Conservation (phyloP, 2,888 invertebrate species). For the Chouioia cunea region DNA sequence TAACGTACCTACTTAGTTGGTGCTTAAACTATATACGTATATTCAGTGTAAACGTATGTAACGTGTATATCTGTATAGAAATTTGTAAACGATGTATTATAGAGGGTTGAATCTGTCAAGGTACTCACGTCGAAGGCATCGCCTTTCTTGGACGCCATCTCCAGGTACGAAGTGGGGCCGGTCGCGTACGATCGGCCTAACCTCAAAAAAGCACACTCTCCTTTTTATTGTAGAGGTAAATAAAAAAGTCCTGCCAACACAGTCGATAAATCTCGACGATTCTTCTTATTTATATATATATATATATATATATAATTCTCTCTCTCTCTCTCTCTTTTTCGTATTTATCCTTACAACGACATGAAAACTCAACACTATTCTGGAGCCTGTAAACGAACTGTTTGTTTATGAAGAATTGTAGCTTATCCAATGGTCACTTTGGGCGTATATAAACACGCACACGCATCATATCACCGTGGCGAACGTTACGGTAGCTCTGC, state of each 20-base stretch:
- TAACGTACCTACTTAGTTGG: neutral
- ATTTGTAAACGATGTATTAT: no score
- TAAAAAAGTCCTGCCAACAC: no score
- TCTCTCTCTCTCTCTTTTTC: no score
- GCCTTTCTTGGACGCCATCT: constrained; percentile 64
- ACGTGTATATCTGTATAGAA: neutral
- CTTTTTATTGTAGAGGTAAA: neutral
- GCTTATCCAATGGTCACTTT: neutral
- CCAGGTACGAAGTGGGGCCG: constrained; percentile 53
- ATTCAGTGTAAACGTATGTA: neutral
- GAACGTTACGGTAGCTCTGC: neutral
- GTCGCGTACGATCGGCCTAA: constrained; percentile 21
- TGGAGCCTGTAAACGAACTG: no score
- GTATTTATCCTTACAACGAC: constrained; percentile 47
- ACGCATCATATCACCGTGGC: neutral
- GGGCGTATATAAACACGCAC: constrained; percentile 9
- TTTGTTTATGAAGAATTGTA: no score
- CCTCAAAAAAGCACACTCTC: no score
- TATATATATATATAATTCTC: no score
- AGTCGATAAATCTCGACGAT: no score
- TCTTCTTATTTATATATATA: no score
- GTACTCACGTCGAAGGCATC: constrained; percentile 58
- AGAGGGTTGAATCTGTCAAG: no score
- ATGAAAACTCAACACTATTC: neutral
- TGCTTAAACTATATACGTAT: neutral